Evolutionary conservation across 2,113 vertebrate species (phyloP).

Genomic region (Entomyzon cyanotis): DNA sequence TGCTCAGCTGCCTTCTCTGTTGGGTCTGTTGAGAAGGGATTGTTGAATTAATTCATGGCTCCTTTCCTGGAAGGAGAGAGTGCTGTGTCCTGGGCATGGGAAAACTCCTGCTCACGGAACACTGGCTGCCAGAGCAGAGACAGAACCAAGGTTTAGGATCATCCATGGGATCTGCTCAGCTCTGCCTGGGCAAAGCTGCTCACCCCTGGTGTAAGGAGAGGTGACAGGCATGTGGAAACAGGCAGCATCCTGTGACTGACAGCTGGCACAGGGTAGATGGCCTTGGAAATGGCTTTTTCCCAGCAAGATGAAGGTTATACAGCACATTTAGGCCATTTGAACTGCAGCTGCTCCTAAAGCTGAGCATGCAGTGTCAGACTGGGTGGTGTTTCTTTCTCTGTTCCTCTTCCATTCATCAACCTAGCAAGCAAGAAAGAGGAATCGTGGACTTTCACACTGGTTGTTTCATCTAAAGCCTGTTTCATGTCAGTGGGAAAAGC

Average conservation of each 20-base stretch:
- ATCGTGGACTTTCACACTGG: not conserved
- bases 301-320: not conserved
- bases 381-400: not conserved
- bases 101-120: accelerated
- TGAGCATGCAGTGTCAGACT: not conserved
- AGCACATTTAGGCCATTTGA: not conserved
- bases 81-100: not conserved
- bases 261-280: not conserved
- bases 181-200: not conserved
- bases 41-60: not conserved
- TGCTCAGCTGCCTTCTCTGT: not conserved
- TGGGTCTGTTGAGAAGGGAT: not conserved
- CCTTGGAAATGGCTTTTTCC: not conserved
- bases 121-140: not conserved
- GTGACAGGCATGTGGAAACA: not conserved
- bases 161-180: not conserved
- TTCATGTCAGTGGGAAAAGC: not conserved
- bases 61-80: not conserved
- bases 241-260: not conserved
- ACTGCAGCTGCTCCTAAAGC: not conserved
- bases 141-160: not conserved
- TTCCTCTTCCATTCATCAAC: constrained; percentile 6
- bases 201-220: not conserved
- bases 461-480: not conserved
- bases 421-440: constrained; percentile 12